Base-by-base conservation (phyloP, 1,140 invertebrate genomes). In the Achroia grisella region DNA sequence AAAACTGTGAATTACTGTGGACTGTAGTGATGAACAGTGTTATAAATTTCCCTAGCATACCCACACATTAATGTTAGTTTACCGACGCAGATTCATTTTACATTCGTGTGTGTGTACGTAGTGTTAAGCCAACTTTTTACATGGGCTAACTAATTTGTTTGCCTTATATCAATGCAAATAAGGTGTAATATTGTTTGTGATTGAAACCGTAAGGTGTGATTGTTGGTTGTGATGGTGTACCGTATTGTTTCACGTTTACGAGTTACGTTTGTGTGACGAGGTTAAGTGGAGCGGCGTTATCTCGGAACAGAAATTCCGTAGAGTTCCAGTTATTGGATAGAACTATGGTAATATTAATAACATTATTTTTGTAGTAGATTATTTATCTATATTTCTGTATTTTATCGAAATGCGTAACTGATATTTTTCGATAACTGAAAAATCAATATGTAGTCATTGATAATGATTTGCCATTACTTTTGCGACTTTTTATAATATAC, bases 201-300 rank as follows among this genome's bases (percentile, higher is more conserved):
- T 44, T 12, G 43, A 27, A 13, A 36, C 54, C 44, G 40, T 48
- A 23, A 23, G 17, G 17, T 23, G 17, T 53, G 60, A 48, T 62
- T 47, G 43, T 39, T 52, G 59, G 54, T 75, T 68, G 79, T 71
- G 52, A 67, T 54, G 58, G 66, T 77, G 71, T 82, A 80, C 78
- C 78, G 81, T 85, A 85, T 85, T 85, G 81, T 85, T 81, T 79
- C 78, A 77, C 80, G 77, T 85, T 82, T 81, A 81, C 71, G 76
- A 23, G 17, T 23, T 23, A 23, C 72, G 69, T 71, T 66, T 84
- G 64, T 82, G 73, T 82, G 77, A 54, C 70, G 71, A 80, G 76
- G 81, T 82, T 85, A 85, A 85, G 81, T 85, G 81, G 81, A 85
- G 81, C 81, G 81, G 75, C 55, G 77, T 83, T 82, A 82, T 81